These are phyloP conservation scores for Phoenicopterus ruber DNA, from an alignment of 2,113 vertebrate species.

Conservation along the genomic window DNA sequence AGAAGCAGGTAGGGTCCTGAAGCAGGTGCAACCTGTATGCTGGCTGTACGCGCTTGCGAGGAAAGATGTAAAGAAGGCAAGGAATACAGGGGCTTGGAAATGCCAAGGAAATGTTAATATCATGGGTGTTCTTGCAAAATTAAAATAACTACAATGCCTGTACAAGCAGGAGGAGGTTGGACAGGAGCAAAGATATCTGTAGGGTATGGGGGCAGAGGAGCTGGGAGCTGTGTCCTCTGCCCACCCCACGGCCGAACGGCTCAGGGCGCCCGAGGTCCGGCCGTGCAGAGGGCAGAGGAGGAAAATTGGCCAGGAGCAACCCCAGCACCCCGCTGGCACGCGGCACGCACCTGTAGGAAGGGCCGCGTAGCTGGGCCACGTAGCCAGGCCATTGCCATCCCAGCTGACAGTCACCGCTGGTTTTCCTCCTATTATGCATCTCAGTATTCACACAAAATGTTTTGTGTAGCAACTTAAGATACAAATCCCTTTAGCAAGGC, in stretches of 20 bases:
- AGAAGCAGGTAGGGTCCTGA: neutral
- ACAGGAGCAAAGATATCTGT: neutral
- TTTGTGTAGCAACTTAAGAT: neutral
- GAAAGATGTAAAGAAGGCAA: neutral
- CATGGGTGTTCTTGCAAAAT: neutral
- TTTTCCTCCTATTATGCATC: neutral
- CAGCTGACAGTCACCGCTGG: neutral
- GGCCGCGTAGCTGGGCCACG: fast-evolving
- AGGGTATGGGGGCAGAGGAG: neutral
- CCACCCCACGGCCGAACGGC: fast-evolving
- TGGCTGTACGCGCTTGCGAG: neutral
- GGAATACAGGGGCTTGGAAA: neutral
- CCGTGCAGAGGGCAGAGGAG: neutral
- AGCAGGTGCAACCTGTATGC: neutral
- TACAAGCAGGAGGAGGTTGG: neutral
- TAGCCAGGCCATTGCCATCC: too few relatives aligned
- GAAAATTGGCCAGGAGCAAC: neutral
- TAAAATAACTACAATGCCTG: neutral
- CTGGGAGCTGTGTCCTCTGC: neutral
- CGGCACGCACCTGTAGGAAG: neutral
- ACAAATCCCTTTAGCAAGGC: neutral
- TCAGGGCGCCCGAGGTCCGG: fast-evolving
- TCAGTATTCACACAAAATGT: neutral
- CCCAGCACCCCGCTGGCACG: neutral
- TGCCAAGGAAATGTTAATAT: neutral